Conservation (phyloP, 2,113 vertebrate genomes). For the Phoxinus phoxinus region DNA sequence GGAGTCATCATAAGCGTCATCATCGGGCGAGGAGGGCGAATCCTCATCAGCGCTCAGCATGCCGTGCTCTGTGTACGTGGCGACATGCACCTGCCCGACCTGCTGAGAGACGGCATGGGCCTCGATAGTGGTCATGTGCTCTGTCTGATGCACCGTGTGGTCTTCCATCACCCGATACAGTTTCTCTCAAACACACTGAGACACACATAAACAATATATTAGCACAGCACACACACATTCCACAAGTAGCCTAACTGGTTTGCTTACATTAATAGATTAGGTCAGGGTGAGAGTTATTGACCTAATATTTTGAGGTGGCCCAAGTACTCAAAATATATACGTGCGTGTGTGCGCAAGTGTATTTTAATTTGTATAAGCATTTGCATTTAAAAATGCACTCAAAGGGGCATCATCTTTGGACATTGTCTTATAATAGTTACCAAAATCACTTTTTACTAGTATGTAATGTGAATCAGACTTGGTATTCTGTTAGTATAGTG, state of each 20-base stretch:
- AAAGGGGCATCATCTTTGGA: background rate
- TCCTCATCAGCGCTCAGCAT: slow-evolving; percentile 97
- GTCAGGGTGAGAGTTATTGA: background rate
- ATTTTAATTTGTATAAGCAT: background rate
- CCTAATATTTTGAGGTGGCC: background rate
- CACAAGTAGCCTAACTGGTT: background rate
- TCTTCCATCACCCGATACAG: slow-evolving; percentile 87
- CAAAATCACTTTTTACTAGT: background rate
- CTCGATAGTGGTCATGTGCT: slow-evolving; percentile 97
- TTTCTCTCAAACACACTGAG: slow-evolving; percentile 60
- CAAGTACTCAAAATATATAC: background rate
- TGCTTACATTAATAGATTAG: background rate
- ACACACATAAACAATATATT: slow-evolving; percentile 26
- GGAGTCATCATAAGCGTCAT: slow-evolving; percentile 94
- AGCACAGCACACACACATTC: slow-evolving; percentile 23
- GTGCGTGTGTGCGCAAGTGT: too few species aligned
- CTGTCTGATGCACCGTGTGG: slow-evolving; percentile 86
- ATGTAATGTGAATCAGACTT: background rate
- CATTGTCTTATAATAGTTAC: background rate
- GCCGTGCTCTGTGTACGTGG: slow-evolving; percentile 90
- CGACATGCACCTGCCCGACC: slow-evolving; percentile 91
- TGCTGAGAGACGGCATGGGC: slow-evolving; percentile 93
- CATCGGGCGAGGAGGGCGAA: slow-evolving; percentile 93
- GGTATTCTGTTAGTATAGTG: background rate
- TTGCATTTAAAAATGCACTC: background rate